Evolutionary conservation across 2,888 invertebrate genomes (phyloP), one percentile per base, ranked within the genome.

Genomic region (Clistopyga incitator): DNA sequence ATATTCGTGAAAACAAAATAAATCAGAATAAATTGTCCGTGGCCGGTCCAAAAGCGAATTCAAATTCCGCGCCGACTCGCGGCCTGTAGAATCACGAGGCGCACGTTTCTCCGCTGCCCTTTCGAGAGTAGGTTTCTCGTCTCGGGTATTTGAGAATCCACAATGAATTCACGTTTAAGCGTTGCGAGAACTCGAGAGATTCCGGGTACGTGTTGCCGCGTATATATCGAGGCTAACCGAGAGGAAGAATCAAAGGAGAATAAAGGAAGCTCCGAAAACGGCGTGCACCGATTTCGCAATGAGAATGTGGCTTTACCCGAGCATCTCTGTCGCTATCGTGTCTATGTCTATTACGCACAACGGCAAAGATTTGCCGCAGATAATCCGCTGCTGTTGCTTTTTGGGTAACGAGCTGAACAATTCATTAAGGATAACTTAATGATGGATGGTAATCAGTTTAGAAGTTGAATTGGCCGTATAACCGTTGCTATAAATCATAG

Each of bases 251-350:
- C 64, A 61, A 45, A 56, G 67, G 65, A 68, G 65, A 85, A 83
- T 72, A 68, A 68, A 74, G 81, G 71, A 84, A 76, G 81, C 75
- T 71, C 71, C 74, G 78, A 83, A 81, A 86, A 84, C 85, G n/a
- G n/a, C 87, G 86, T 87, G 86, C 81, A 85, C 85, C 85, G 88
- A 85, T 90, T 90, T 89, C 84, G 87, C 85, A 87, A 89, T 85
- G 86, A 85, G 86, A 79, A n/a, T 38, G 68, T 67, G 50, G 15
- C 15, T 45, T 15, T 15, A 11, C 47, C 47, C n/a, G 0, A n/a
- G 47, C 38, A 10, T 38, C n/a, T 47, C n/a, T n/a, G 50, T 15
- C n/a, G 23, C 70, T 20, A 47, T 13, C 2, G 68, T 42, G 64
- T 38, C 8, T 38, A 38, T 38, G 34, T 6, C 34, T 38, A 38